phyloP scores from a whole-genome alignment of 2,797 vertebrate species.

The Macrochelys suwanniensis region DNA sequence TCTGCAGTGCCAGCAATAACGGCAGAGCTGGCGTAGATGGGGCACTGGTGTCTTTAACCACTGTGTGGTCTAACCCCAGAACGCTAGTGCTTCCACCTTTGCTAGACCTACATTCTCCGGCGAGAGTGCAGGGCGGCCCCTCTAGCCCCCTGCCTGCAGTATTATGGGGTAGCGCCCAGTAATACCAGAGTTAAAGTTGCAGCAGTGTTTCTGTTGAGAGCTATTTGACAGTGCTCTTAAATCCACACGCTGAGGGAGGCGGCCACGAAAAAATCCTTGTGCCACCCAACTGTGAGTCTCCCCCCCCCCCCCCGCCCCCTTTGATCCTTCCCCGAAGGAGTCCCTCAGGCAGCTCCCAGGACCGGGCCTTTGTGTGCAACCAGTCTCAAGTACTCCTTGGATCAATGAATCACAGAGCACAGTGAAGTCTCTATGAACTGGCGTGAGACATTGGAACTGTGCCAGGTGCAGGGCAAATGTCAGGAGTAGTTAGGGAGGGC shows the following conservation, averaged over 20 bases:
- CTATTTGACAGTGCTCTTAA: neutral
- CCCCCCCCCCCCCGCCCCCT: neutral
- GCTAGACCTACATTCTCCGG: neutral
- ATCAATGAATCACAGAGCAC: neutral
- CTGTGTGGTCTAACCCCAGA: neutral
- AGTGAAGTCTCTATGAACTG: neutral
- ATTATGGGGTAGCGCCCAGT: neutral
- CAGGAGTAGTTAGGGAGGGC: conserved; percentile 46
- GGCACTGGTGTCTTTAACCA: neutral
- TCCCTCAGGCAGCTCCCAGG: neutral
- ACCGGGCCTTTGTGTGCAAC: neutral
- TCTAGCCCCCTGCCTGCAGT: neutral
- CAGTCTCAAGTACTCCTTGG: neutral
- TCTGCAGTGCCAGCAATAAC: neutral
- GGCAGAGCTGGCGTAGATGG: neutral
- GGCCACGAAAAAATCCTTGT: neutral
- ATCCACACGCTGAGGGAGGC: neutral
- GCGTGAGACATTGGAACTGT: neutral
- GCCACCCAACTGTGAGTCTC: neutral
- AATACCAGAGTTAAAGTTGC: neutral
- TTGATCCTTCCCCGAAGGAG: neutral
- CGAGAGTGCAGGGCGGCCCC: neutral
- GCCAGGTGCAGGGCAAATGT: neutral
- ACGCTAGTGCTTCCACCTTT: neutral
- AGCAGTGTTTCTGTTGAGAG: neutral